These are phyloP conservation scores for Asteroscopus sphinx DNA, from an alignment of 2,888 invertebrate species.

Conservation along the genomic window DNA sequence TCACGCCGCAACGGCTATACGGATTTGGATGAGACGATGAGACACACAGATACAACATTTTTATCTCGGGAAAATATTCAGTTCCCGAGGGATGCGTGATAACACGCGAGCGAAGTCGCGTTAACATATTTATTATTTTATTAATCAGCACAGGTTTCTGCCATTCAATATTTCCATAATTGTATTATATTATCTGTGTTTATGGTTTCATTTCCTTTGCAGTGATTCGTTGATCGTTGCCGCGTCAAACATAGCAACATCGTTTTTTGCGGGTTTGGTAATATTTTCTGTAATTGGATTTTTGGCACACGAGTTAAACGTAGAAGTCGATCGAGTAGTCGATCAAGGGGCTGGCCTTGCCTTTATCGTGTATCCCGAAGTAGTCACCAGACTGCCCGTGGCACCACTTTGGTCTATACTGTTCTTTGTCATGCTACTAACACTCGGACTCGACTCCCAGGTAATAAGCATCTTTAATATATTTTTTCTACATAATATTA, in stretches of 20 bases:
- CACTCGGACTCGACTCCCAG: slow-evolving; percentile 93
- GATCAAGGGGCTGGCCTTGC: slow-evolving; percentile 94
- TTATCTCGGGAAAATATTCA: too few relatives aligned
- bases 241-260: slow-evolving; percentile 93
- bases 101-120: too few relatives aligned
- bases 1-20: too few relatives aligned
- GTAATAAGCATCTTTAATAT: slow-evolving; percentile 62
- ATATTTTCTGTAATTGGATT: slow-evolving; percentile 96
- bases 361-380: slow-evolving; percentile 96
- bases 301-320: slow-evolving; percentile 93
- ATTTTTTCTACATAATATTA: background rate
- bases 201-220: slow-evolving; percentile 57
- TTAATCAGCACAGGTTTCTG: too few relatives aligned
- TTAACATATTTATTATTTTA: too few relatives aligned
- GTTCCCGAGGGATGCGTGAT: too few relatives aligned
- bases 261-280: slow-evolving; percentile 94
- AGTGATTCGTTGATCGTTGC: slow-evolving; percentile 94
- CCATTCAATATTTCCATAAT: too few relatives aligned
- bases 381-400: slow-evolving; percentile 93
- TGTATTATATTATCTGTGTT: too few relatives aligned
- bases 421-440: slow-evolving; percentile 94
- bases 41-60: too few relatives aligned
- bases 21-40: too few relatives aligned
- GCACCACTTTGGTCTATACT: slow-evolving; percentile 95
- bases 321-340: slow-evolving; percentile 92